Evolutionary conservation across 2,113 vertebrate species (phyloP).

Genomic region (Lynx canadensis): DNA sequence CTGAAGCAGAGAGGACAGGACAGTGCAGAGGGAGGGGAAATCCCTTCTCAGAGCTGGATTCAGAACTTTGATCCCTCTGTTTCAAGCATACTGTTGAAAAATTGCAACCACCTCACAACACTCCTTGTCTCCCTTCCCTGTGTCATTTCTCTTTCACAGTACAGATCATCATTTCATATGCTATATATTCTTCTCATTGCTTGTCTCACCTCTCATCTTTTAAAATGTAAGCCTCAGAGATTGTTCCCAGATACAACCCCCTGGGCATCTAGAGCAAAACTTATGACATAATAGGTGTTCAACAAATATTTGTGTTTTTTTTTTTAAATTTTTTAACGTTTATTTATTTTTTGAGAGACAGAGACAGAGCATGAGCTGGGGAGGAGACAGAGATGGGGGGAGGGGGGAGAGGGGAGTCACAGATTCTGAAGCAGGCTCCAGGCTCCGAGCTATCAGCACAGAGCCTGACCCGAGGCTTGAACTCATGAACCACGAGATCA

Average conservation of each 20-base stretch:
- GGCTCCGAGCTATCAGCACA: too few relatives aligned
- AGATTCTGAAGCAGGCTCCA: too few relatives aligned
- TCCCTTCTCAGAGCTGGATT: neutral
- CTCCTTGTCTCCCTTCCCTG: neutral
- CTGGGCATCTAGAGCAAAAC: neutral
- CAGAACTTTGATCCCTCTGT: neutral
- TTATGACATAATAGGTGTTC: neutral
- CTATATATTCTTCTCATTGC: neutral
- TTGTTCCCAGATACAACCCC: neutral
- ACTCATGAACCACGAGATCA: too few relatives aligned
- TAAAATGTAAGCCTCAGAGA: neutral
- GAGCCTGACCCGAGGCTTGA: too few relatives aligned
- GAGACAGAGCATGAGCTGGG: too few relatives aligned
- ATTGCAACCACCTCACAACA: neutral
- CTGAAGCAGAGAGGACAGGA: neutral
- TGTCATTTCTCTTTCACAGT: neutral
- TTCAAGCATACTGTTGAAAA: neutral
- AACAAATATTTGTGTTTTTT: neutral
- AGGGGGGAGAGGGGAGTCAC: too few relatives aligned
- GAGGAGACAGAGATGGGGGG: too few relatives aligned
- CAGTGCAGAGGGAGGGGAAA: neutral
- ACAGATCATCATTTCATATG: neutral
- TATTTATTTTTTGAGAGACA: too few relatives aligned
- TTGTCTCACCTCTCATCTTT: neutral
- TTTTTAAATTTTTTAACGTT: too few relatives aligned